Evolutionary conservation across 2,888 invertebrate species (phyloP).

Genomic region (Drosophila affinis): DNA sequence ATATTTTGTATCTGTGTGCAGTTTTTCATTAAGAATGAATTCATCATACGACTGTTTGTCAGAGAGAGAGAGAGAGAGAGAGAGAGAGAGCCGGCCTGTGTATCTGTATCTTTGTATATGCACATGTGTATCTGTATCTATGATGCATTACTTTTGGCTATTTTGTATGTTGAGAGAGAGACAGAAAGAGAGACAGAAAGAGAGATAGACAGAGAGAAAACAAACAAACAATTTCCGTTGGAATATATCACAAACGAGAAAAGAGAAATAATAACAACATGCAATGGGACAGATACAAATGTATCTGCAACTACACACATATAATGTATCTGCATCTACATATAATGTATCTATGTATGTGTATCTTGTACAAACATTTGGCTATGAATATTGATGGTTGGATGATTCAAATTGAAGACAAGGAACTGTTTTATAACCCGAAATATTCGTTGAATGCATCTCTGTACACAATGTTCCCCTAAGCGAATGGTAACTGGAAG

Average conservation of each 20-base stretch:
- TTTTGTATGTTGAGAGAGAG: slow-evolving; percentile 7
- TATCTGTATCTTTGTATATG: slow-evolving; percentile 32
- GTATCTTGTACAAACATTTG: slow-evolving; percentile 22
- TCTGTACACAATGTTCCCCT: too few species aligned
- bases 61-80: neutral
- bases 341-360: neutral
- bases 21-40: slow-evolving; percentile 74
- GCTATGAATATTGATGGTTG: slow-evolving; percentile 9
- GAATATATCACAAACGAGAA: slow-evolving; percentile 3
- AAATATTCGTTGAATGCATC: too few species aligned
- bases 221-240: slow-evolving; percentile 40
- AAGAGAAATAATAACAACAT: slow-evolving; percentile 24
- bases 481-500: too few species aligned
- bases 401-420: neutral
- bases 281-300: slow-evolving; percentile 14
- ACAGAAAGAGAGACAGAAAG: slow-evolving; percentile 3
- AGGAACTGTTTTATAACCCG: too few species aligned
- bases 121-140: slow-evolving; percentile 12
- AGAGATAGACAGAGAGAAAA: slow-evolving; percentile 10
- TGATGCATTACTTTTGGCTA: slow-evolving; percentile 41
- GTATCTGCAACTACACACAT: slow-evolving; percentile 1
- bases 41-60: slow-evolving; percentile 32
- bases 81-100: slow-evolving; percentile 1
- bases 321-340: neutral
- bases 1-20: slow-evolving; percentile 15